Conservation (phyloP, 2,113 vertebrate genomes). For the Clarias batrachus region DNA sequence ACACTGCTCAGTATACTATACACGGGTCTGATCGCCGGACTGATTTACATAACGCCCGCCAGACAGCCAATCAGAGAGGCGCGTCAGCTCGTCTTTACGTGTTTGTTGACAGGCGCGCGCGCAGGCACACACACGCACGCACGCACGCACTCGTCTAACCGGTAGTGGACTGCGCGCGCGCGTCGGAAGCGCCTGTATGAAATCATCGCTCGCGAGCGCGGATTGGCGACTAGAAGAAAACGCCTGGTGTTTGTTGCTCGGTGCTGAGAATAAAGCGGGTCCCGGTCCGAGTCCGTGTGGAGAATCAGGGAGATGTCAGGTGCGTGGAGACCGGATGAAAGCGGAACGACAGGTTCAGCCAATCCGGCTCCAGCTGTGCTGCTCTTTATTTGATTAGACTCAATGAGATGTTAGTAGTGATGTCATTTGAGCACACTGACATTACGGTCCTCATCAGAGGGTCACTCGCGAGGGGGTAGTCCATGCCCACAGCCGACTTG, state of each 20-base stretch:
- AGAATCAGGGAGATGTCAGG: constrained; percentile 14
- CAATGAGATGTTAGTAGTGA: neutral
- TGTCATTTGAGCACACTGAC: neutral
- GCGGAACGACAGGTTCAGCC: constrained; percentile 5
- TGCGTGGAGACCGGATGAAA: constrained; percentile 19
- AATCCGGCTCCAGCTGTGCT: neutral
- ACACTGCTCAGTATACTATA: neutral
- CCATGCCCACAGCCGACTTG: neutral
- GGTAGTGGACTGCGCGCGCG: constrained; percentile 19
- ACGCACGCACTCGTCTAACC: neutral
- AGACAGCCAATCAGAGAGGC: constrained; percentile 24
- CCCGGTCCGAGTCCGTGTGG: neutral
- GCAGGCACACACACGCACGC: neutral
- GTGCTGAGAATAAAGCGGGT: neutral
- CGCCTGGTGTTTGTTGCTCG: neutral
- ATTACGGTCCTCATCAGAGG: neutral
- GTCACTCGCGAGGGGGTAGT: neutral
- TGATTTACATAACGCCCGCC: constrained; percentile 18
- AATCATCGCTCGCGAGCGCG: constrained; percentile 4
- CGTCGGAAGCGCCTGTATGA: constrained; percentile 12
- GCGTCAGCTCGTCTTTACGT: neutral
- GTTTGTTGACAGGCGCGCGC: constrained; percentile 22
- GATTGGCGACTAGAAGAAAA: neutral
- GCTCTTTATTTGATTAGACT: neutral
- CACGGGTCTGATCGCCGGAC: neutral